phyloP scores from a whole-genome alignment of 2,888 invertebrate species.

The Pegoplata infirma region DNA sequence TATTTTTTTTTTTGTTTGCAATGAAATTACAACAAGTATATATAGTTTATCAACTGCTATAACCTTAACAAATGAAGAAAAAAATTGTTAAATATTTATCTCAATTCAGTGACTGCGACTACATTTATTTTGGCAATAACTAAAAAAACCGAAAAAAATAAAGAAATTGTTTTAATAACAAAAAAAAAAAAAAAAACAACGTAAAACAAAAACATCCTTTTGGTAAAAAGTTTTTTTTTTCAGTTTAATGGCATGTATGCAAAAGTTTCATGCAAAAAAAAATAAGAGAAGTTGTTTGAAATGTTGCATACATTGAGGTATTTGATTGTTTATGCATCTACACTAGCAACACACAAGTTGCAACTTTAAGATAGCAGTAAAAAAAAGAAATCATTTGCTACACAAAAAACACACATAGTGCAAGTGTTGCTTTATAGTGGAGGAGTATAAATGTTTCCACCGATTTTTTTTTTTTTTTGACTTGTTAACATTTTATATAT shows the following conservation, averaged over 20 bases:
- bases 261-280: no score
- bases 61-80: slow-evolving; percentile 27
- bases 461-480: background rate
- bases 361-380: no score
- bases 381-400: slow-evolving; percentile 14
- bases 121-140: slow-evolving; percentile 34
- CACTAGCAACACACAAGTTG: background rate
- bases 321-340: slow-evolving; percentile 42
- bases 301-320: slow-evolving; percentile 56
- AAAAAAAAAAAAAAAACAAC: slow-evolving; percentile 12
- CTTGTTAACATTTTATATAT: no score
- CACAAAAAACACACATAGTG: background rate
- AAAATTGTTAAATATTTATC: slow-evolving; percentile 41
- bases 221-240: slow-evolving; percentile 16
- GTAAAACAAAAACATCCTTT: slow-evolving; percentile 42
- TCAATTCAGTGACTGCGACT: slow-evolving; percentile 25
- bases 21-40: background rate
- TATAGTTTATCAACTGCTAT: background rate
- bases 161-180: slow-evolving; percentile 38
- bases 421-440: background rate
- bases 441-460: background rate
- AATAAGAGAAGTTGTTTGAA: slow-evolving; percentile 59
- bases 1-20: no score
- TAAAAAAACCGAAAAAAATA: background rate
- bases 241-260: slow-evolving; percentile 37